Evolutionary conservation across 2,888 invertebrate genomes (phyloP).

Genomic region (Melinaea marsaeus): DNA sequence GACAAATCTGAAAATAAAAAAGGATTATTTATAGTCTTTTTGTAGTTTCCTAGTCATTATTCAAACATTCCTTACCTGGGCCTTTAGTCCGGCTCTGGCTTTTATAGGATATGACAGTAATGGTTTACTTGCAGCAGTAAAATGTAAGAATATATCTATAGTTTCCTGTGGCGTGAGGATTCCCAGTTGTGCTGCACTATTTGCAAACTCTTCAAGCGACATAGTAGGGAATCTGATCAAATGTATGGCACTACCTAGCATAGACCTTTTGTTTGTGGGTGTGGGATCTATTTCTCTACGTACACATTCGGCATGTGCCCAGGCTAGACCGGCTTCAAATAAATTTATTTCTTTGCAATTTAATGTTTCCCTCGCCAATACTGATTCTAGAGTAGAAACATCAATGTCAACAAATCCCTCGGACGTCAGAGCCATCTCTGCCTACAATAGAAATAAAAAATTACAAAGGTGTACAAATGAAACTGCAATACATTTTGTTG

Average conservation of each 20-base stretch:
- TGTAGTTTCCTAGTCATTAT: neutral
- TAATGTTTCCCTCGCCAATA: slow-evolving; percentile 93
- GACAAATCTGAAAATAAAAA: slow-evolving; percentile 83
- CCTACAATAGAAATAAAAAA: slow-evolving; percentile 77
- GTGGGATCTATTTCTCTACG: slow-evolving; percentile 89
- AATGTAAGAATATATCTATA: slow-evolving; percentile 96
- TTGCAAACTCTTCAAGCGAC: slow-evolving; percentile 93
- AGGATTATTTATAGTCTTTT: neutral
- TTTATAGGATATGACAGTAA: slow-evolving; percentile 88
- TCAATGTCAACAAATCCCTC: slow-evolving; percentile 98
- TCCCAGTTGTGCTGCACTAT: slow-evolving; percentile 95
- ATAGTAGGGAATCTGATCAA: slow-evolving; percentile 95
- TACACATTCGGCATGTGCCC: slow-evolving; percentile 95
- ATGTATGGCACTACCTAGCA: slow-evolving; percentile 88
- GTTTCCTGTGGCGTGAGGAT: slow-evolving; percentile 95
- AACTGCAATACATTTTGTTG: slow-evolving; percentile 78
- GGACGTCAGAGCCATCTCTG: slow-evolving; percentile 96
- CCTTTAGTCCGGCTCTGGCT: slow-evolving; percentile 90
- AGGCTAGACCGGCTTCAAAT: slow-evolving; percentile 93
- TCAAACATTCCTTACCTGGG: slow-evolving; percentile 79
- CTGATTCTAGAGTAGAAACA: slow-evolving; percentile 93
- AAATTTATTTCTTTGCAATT: slow-evolving; percentile 96
- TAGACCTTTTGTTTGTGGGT: slow-evolving; percentile 86
- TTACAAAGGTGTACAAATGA: slow-evolving; percentile 55
- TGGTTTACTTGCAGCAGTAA: slow-evolving; percentile 93